These are phyloP conservation scores for Leucania comma DNA, from an alignment of 2,888 invertebrate genomes.

Conservation along the genomic window DNA sequence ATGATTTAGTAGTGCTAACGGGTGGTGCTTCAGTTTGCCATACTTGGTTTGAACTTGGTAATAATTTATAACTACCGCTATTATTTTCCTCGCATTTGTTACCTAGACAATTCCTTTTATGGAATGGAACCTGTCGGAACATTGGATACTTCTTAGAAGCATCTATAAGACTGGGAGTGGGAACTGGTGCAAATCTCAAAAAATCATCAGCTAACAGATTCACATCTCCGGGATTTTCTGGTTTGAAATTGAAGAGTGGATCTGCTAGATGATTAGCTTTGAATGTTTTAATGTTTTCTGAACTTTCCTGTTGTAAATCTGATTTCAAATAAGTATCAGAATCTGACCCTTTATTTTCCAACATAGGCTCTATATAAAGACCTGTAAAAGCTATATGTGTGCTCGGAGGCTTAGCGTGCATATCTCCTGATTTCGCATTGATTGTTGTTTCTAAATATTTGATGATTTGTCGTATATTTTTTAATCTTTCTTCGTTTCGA, in stretches of 20 bases:
- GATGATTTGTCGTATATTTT: slow-evolving; percentile 85
- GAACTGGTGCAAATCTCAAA: slow-evolving; percentile 78
- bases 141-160: slow-evolving; percentile 70
- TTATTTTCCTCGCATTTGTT: slow-evolving; percentile 68
- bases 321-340: slow-evolving; percentile 38
- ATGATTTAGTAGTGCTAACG: slow-evolving; percentile 85
- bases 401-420: slow-evolving; percentile 74
- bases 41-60: slow-evolving; percentile 59
- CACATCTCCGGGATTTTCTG: slow-evolving; percentile 93
- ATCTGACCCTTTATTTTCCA: slow-evolving; percentile 63
- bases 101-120: slow-evolving; percentile 71
- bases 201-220: slow-evolving; percentile 92
- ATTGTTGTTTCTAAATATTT: slow-evolving; percentile 86
- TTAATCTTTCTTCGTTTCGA: slow-evolving; percentile 84
- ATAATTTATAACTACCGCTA: slow-evolving; percentile 46
- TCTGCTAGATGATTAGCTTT: slow-evolving; percentile 87
- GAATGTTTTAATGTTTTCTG: slow-evolving; percentile 70
- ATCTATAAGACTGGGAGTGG: slow-evolving; percentile 63
- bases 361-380: slow-evolving; percentile 79
- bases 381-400: slow-evolving; percentile 85
- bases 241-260: slow-evolving; percentile 93
- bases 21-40: slow-evolving; percentile 62
- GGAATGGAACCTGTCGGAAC: slow-evolving; percentile 75
- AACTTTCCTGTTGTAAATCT: slow-evolving; percentile 69
- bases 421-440: slow-evolving; percentile 85